These are phyloP conservation scores for Notothenia coriiceps DNA, from an alignment of 2,113 vertebrate species.

Conservation along the genomic window DNA sequence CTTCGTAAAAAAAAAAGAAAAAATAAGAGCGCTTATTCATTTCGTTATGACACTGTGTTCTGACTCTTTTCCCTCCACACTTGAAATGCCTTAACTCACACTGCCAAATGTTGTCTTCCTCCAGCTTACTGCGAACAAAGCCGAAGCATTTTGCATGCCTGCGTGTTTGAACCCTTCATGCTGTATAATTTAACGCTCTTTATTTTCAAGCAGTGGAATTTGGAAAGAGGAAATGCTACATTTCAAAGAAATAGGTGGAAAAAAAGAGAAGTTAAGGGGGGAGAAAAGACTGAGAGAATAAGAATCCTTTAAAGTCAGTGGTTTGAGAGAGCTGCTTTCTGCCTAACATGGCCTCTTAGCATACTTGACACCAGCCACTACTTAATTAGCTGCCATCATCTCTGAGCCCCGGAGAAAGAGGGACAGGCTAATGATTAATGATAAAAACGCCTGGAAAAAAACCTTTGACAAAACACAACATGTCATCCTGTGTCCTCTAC, in stretches of 20 bases:
- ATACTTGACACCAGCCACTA: constrained; percentile 79
- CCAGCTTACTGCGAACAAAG: constrained; percentile 55
- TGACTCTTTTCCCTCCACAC: constrained; percentile 65
- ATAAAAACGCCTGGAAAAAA: constrained; percentile 72
- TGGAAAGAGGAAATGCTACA: constrained; percentile 21
- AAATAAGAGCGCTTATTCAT: constrained; percentile 84
- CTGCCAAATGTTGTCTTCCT: constrained; percentile 53
- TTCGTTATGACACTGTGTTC: constrained; percentile 64
- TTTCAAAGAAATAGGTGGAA: constrained; percentile 43
- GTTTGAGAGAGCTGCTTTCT: constrained; percentile 59
- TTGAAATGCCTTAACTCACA: constrained; percentile 51
- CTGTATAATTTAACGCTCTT: constrained; percentile 45
- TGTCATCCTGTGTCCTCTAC: constrained; percentile 65
- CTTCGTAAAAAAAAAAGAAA: constrained; percentile 85
- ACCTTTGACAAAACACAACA: constrained; percentile 73
- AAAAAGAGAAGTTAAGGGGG: neutral
- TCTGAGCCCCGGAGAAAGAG: constrained; percentile 72
- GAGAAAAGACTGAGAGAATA: constrained; percentile 15
- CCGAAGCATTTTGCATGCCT: constrained; percentile 51
- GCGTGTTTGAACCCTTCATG: constrained; percentile 42
- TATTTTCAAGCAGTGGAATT: constrained; percentile 39
- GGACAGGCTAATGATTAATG: constrained; percentile 83
- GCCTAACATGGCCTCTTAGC: constrained; percentile 67
- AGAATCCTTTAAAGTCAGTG: constrained; percentile 39
- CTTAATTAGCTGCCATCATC: constrained; percentile 85